Evolutionary conservation across 2,113 vertebrate genomes (phyloP), one percentile per base, ranked within the genome.

Genomic region (Phalacrocorax carbo): DNA sequence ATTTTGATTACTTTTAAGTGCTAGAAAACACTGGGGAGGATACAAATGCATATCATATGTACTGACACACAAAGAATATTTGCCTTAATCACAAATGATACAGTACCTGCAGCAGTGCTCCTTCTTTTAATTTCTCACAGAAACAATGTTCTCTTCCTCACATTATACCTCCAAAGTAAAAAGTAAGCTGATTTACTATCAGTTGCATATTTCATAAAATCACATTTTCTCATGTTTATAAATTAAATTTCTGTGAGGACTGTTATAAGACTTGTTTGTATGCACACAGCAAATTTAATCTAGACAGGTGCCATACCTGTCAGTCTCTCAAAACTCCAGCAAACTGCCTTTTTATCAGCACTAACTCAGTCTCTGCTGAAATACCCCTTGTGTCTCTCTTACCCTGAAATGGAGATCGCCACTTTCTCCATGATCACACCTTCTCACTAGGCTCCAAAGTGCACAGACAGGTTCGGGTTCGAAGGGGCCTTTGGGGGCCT

Each of bases 1-100:
- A 77, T 83, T 96, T 90, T 90, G 86, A 95, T 92, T 92, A 58
- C 77, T 91, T 90, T 58, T 46, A 75, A 94, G 32, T 38, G 52
- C n/a, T 32, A 90, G 68, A 80, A 93, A 66, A 71, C 88, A 83
- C 82, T 40, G 29, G 51, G 46, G 88, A 88, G 34, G 32, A 80
- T 52, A 76, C 42, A 92, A 88, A 88, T 32, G 51, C 23, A 2
- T 83, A 83, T 70, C n/a, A 36, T 7, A 76, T n/a, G 21, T 55
- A 87, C 32, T 64, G 46, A 49, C 15, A 10, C 26, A 85, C 66
- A 65, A 72, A 90, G 38, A 85, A 3, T 65, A 95, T 84, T 44
- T 84, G 36, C 81, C 25, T 72, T 88, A 88, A 86, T 72, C 66
- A 77, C 36, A 92, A 86, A 34, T 10, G 68, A 93, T 70, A 88